phyloP scores from a whole-genome alignment of 2,797 vertebrate genomes.

The Sebastes hopkinsi region DNA sequence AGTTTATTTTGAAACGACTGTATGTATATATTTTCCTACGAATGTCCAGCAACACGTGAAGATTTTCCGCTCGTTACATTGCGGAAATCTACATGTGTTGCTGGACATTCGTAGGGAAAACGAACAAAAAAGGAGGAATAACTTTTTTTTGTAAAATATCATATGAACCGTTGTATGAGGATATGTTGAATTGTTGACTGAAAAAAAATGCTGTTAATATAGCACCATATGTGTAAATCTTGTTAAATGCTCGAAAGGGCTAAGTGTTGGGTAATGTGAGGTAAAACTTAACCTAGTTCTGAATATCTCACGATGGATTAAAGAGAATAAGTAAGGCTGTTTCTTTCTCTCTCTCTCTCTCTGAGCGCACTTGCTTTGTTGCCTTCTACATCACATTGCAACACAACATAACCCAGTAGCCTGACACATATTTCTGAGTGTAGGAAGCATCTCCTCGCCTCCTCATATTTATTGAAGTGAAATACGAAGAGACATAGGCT shows the following conservation, averaged over 20 bases:
- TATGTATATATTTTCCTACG: no score
- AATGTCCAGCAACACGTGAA: no score
- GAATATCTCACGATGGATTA: constrained; percentile 65
- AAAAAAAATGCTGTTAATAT: not conserved
- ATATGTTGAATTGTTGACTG: constrained; percentile 42
- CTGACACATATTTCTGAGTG: constrained; percentile 75
- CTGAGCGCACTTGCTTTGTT: constrained; percentile 58
- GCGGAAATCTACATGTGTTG: no score
- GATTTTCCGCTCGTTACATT: no score
- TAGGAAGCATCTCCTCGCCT: constrained; percentile 78
- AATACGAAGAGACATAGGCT: constrained; percentile 69
- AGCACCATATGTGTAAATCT: constrained; percentile 20
- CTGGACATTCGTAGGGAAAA: no score
- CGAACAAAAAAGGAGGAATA: no score
- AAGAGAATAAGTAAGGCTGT: constrained; percentile 63
- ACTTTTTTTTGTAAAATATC: no score
- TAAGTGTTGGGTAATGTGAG: constrained; percentile 47
- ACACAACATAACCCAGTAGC: constrained; percentile 72
- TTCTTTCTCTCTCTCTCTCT: constrained; percentile 55
- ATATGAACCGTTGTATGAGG: no score
- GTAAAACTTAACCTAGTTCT: constrained; percentile 66
- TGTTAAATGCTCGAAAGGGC: constrained; percentile 11
- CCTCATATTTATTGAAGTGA: constrained; percentile 74
- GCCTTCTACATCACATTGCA: constrained; percentile 57
- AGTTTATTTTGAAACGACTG: no score